phyloP scores from a whole-genome alignment of 2,888 invertebrate genomes.

The Nomada fucata region DNA sequence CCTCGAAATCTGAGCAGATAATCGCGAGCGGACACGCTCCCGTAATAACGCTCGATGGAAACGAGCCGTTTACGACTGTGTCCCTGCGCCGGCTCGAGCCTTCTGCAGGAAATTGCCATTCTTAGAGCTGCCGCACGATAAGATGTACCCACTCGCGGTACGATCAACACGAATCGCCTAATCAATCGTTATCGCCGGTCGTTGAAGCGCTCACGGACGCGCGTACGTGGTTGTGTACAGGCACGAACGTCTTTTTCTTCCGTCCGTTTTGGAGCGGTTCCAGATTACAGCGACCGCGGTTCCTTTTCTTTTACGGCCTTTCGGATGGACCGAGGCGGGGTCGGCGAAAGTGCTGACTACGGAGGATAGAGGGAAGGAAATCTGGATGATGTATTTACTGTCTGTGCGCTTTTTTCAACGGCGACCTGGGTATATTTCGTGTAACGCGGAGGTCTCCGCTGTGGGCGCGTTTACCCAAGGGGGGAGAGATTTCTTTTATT shows the following conservation, averaged over 20 bases:
- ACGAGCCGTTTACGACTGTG: conserved; percentile 28
- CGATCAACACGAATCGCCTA: conserved; percentile 8
- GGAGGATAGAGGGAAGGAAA: conserved; percentile 5
- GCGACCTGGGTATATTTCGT: background rate
- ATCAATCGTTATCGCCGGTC: conserved; percentile 38
- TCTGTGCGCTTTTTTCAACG: background rate
- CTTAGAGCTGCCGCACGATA: conserved; percentile 11
- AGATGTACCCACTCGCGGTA: conserved; percentile 12
- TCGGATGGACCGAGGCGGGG: background rate
- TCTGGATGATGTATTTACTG: conserved; percentile 26
- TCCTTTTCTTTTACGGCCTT: background rate
- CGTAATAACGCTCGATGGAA: conserved; percentile 9
- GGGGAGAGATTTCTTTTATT: too few relatives aligned
- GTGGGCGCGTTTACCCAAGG: too few relatives aligned
- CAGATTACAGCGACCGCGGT: conserved; percentile 11
- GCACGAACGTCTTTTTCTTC: background rate
- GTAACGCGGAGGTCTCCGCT: background rate
- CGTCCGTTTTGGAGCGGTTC: conserved; percentile 11
- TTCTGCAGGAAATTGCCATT: conserved; percentile 43
- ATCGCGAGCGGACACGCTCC: conserved; percentile 29
- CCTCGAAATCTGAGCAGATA: conserved; percentile 36
- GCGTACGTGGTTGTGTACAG: background rate
- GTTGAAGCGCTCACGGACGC: background rate
- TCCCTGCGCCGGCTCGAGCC: conserved; percentile 12
- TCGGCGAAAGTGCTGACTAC: too few relatives aligned